Evolutionary conservation across 2,888 invertebrate genomes (phyloP).

Genomic region (Hipparchia semele): DNA sequence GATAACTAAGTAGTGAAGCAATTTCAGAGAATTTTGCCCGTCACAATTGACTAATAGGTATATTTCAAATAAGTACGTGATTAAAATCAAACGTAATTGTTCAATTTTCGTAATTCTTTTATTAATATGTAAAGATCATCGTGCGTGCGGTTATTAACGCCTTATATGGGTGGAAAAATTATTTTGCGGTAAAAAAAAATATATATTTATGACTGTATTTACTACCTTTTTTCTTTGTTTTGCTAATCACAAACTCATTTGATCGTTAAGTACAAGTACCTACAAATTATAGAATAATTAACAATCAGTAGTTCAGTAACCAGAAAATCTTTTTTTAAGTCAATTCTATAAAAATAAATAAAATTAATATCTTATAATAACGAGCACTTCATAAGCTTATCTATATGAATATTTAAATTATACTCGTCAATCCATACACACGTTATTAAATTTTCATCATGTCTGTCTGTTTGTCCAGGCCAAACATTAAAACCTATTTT

Average conservation of each 20-base stretch:
- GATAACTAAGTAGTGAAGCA: no score
- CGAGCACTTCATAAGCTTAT: no score
- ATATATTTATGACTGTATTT: neutral
- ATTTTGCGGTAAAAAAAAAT: constrained; percentile 1
- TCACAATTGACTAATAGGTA: no score
- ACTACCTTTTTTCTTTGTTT: constrained; percentile 13
- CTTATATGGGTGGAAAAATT: constrained; percentile 14
- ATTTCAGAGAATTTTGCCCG: neutral
- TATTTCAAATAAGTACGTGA: neutral
- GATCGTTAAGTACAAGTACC: no score
- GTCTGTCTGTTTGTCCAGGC: no score
- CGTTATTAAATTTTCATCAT: no score
- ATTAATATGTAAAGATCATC: constrained; percentile 24
- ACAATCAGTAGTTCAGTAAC: neutral
- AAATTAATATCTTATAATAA: no score
- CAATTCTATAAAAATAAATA: no score
- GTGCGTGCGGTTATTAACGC: constrained; percentile 20
- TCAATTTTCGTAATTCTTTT: neutral
- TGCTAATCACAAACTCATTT: neutral
- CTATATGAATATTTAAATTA: no score
- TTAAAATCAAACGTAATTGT: neutral
- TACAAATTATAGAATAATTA: no score
- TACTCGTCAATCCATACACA: no score
- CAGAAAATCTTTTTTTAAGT: neutral
- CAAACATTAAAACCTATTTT: no score